Evolutionary conservation across 2,113 vertebrate genomes (phyloP).

Genomic region (Ancistrus triradiatus): DNA sequence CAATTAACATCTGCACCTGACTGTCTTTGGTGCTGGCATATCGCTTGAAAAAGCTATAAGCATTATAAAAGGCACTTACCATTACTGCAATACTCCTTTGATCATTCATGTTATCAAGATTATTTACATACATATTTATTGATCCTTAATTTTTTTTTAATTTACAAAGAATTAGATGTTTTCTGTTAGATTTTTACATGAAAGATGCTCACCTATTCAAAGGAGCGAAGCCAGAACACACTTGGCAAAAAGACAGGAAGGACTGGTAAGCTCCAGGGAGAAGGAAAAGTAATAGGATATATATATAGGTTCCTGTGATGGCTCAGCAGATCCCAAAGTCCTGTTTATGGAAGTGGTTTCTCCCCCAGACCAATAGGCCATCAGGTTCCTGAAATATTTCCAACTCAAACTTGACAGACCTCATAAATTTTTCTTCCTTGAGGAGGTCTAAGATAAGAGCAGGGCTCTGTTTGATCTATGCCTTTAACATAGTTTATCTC

Average conservation of each 20-base stretch:
- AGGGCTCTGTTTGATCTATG: constrained; percentile 8
- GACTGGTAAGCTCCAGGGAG: constrained; percentile 62
- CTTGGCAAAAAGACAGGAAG: constrained; percentile 55
- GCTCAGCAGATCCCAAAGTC: constrained; percentile 70
- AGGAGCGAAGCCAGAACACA: constrained; percentile 54
- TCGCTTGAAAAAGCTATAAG: constrained; percentile 7
- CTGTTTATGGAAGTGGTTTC: constrained; percentile 86
- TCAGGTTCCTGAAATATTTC: constrained; percentile 71
- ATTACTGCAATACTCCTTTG: constrained; percentile 4
- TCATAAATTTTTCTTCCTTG: constrained; percentile 55
- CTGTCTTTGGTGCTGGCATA: not conserved
- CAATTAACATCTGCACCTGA: not conserved
- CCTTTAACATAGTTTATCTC: not conserved
- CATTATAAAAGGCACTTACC: constrained; percentile 26
- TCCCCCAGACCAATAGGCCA: constrained; percentile 83
- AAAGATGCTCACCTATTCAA: constrained; percentile 72
- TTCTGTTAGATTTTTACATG: too few relatives aligned
- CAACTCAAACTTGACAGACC: constrained; percentile 54
- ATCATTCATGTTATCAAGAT: constrained; percentile 15
- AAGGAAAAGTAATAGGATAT: constrained; percentile 72
- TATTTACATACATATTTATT: constrained; percentile 17
- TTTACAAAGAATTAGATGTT: constrained; percentile 11
- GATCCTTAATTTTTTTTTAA: constrained; percentile 12
- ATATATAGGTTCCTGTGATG: constrained; percentile 80
- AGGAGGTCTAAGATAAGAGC: constrained; percentile 37